These are phyloP conservation scores for Rostratula benghalensis DNA, from an alignment of 2,113 vertebrate genomes.

Conservation along the genomic window DNA sequence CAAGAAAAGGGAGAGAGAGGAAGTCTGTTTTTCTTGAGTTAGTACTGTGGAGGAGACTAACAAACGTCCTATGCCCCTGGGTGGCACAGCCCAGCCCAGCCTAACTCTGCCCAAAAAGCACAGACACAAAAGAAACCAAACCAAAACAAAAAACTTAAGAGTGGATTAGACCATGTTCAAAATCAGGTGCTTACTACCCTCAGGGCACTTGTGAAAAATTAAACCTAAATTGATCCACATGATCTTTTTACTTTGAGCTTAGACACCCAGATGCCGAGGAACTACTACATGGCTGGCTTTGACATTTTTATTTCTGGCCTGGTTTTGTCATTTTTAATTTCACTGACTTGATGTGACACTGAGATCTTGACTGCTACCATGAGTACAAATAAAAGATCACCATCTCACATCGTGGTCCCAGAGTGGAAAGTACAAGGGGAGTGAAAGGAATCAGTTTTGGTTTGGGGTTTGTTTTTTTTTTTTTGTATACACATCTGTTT, in stretches of 20 bases:
- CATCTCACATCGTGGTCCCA: background rate
- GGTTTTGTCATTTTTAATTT: background rate
- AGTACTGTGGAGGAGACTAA: background rate
- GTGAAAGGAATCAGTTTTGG: background rate
- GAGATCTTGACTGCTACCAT: background rate
- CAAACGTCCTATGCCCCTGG: rapidly evolving
- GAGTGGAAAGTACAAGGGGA: background rate
- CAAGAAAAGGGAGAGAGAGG: background rate
- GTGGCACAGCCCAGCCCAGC: background rate
- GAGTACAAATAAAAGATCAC: background rate
- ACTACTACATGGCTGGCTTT: background rate
- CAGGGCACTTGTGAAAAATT: background rate
- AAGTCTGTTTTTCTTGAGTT: background rate
- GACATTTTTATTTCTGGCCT: conserved; percentile 11
- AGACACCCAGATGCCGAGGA: background rate
- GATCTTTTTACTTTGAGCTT: background rate
- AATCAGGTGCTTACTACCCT: background rate
- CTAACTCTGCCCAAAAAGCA: background rate
- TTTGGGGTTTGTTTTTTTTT: background rate
- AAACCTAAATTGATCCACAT: background rate
- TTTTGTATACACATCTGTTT: background rate
- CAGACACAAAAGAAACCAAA: background rate
- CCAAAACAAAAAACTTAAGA: too few relatives aligned
- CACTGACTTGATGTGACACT: background rate
- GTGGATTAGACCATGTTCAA: background rate